Conservation (phyloP, 1,140 invertebrate species). For the Drosophila subpulchrella region DNA sequence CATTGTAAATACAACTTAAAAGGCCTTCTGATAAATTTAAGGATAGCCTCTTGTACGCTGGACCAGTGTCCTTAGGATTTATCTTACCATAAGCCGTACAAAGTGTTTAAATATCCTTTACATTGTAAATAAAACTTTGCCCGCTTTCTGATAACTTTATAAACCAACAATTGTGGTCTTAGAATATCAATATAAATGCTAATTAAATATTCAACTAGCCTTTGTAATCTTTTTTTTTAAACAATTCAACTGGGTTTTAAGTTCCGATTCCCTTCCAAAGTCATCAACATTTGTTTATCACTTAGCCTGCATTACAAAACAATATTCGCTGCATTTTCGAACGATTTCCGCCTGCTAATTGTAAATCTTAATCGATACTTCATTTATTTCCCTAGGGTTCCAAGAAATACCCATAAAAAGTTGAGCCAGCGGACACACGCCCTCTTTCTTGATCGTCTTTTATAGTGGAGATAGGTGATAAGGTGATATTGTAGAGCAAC, state of each 20-base stretch:
- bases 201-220: conserved; percentile 35
- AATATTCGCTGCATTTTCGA: conserved; percentile 14
- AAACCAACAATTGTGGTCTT: neutral
- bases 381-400: conserved; percentile 27
- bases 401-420: conserved; percentile 45
- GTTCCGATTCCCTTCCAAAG: neutral
- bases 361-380: conserved; percentile 46
- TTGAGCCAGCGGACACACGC: conserved; percentile 27
- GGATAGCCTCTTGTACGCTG: conserved; percentile 29
- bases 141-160: neutral
- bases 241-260: neutral
- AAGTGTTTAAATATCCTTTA: neutral
- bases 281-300: conserved; percentile 13
- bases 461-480: conserved; percentile 36
- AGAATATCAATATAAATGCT: neutral
- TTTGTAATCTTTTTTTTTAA: neutral
- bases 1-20: neutral
- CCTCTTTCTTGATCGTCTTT: conserved; percentile 52
- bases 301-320: conserved; percentile 19
- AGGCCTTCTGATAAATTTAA: neutral
- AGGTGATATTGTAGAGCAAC: neutral
- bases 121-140: neutral
- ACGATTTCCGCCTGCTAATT: conserved; percentile 38
- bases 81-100: neutral
- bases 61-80: neutral